These are phyloP conservation scores for Microcebus tavaratra DNA, from an alignment of 2,113 vertebrate genomes.

Conservation along the genomic window DNA sequence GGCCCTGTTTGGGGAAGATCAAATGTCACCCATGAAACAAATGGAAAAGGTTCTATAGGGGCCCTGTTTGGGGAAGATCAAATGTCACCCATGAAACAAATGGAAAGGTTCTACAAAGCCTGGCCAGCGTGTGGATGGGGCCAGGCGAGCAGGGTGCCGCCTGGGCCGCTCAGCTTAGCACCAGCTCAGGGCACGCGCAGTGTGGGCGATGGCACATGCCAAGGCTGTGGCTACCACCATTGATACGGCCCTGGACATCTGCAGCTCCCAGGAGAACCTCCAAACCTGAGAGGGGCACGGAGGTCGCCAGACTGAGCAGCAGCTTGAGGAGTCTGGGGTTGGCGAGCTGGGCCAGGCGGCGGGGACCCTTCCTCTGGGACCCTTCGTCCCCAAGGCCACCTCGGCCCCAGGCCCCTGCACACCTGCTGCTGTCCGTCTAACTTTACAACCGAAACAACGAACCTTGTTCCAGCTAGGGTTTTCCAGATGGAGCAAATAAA, in stretches of 20 bases:
- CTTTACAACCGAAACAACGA: background rate
- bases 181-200: background rate
- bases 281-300: background rate
- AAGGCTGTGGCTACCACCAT: background rate
- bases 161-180: rapidly evolving
- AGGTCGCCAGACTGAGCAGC: rapidly evolving
- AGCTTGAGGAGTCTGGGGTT: no score
- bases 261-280: background rate
- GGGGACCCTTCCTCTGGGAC: rapidly evolving
- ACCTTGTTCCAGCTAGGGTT: background rate
- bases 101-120: rapidly evolving
- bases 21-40: background rate
- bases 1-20: no score
- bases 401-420: rapidly evolving
- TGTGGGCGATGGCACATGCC: background rate
- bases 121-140: background rate
- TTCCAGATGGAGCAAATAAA: background rate
- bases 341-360: background rate
- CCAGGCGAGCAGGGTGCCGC: background rate
- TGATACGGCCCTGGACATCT: no score
- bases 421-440: rapidly evolving
- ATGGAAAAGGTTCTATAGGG: background rate
- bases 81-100: background rate
- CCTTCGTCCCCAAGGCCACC: background rate
- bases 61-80: no score